These are phyloP conservation scores for Ramazzottius varieornatus DNA, from an alignment of 2,888 invertebrate genomes.

Conservation along the genomic window DNA sequence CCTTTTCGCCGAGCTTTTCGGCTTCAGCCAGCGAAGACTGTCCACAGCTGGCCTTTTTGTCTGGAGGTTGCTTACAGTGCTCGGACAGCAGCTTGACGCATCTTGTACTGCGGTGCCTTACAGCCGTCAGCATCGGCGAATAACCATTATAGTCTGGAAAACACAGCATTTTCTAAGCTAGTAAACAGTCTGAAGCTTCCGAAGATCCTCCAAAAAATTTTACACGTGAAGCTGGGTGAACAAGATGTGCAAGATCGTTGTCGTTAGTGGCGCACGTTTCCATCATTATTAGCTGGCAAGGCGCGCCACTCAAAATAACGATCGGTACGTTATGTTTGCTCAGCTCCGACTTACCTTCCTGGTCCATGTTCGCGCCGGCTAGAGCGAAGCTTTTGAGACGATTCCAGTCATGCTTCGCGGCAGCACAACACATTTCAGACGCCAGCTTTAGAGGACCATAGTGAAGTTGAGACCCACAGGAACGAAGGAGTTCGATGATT, in stretches of 20 bases:
- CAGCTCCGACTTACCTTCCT: constrained; percentile 19
- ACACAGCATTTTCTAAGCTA: too few species aligned
- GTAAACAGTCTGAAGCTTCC: too few species aligned
- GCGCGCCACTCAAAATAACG: not conserved
- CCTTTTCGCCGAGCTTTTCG: not conserved
- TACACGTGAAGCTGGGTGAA: too few species aligned
- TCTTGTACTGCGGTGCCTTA: not conserved
- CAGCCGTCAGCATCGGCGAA: not conserved
- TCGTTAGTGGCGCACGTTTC: too few species aligned
- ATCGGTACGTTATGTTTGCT: not conserved
- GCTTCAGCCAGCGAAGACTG: not conserved
- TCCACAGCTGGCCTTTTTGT: not conserved
- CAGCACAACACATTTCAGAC: constrained; percentile 42
- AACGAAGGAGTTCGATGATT: constrained; percentile 35
- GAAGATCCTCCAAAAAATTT: too few species aligned
- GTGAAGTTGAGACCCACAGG: constrained; percentile 47
- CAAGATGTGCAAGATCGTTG: too few species aligned
- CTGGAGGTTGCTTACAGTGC: not conserved
- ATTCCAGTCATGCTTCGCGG: constrained; percentile 29
- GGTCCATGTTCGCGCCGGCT: constrained; percentile 41
- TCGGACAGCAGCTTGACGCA: not conserved
- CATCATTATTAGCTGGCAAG: not conserved
- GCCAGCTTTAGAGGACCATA: constrained; percentile 33
- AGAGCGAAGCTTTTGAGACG: constrained; percentile 34
- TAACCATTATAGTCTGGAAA: not conserved